phyloP scores from a whole-genome alignment of 2,888 invertebrate species.

The Eucera pruinosa region DNA sequence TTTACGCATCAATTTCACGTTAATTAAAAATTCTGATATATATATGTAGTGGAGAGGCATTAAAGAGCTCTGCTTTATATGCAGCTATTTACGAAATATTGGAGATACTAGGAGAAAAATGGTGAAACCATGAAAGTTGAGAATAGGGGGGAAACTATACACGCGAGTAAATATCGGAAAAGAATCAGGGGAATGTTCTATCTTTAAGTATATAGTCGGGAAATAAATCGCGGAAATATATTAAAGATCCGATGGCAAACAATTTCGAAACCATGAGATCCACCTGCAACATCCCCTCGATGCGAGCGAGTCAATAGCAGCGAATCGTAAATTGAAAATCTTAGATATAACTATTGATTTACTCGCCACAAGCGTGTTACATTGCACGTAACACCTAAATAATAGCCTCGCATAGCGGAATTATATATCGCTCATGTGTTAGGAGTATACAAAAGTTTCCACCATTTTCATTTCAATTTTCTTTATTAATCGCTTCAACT shows the following conservation, averaged over 20 bases:
- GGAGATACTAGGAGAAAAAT: too few species aligned
- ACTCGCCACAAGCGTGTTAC: not conserved
- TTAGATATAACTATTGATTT: constrained; percentile 11
- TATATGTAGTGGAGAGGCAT: too few species aligned
- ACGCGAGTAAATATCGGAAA: not conserved
- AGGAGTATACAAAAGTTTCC: too few species aligned
- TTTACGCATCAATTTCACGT: too few species aligned
- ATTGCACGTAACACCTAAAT: not conserved
- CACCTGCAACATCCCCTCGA: not conserved
- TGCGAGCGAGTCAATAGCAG: not conserved
- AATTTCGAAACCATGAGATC: not conserved
- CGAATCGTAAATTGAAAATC: constrained; percentile 20
- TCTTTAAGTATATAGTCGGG: not conserved
- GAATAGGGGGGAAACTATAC: not conserved
- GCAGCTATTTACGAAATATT: too few species aligned
- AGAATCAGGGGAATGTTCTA: not conserved
- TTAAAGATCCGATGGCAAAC: constrained; percentile 12
- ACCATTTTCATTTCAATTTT: too few species aligned
- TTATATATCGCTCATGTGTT: too few species aligned
- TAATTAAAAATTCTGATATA: too few species aligned
- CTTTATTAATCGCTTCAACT: too few species aligned
- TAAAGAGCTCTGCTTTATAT: too few species aligned
- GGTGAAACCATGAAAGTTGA: not conserved
- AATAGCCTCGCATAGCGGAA: too few species aligned
- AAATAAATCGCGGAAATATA: constrained; percentile 4